Evolutionary conservation across 2,888 invertebrate genomes (phyloP).

Genomic region (Fabriciana adippe): DNA sequence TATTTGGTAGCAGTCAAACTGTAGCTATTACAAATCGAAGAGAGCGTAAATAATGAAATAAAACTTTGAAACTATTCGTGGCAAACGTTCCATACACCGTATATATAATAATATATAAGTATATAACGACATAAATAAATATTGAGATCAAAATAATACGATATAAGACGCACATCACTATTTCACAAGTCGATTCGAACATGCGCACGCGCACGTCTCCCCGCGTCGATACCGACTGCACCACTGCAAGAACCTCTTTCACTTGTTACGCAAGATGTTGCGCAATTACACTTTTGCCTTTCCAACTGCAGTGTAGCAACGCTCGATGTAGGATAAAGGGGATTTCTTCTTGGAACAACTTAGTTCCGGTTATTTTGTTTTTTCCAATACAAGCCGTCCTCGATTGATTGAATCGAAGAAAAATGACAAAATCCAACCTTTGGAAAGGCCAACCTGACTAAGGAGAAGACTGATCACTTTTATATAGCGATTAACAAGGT

Average conservation of each 20-base stretch:
- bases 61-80: no score
- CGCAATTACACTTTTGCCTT: constrained; percentile 69
- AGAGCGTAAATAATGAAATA: no score
- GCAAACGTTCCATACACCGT: no score
- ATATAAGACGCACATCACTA: constrained; percentile 25
- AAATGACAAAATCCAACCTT: not conserved
- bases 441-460: constrained; percentile 7
- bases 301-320: constrained; percentile 52
- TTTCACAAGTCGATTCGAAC: constrained; percentile 33
- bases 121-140: not conserved
- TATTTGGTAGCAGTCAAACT: no score
- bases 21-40: no score
- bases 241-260: constrained; percentile 67
- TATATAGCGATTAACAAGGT: constrained; percentile 9
- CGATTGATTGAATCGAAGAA: constrained; percentile 2
- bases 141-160: not conserved
- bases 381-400: not conserved
- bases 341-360: not conserved
- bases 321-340: constrained; percentile 12
- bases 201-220: constrained; percentile 50
- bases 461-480: not conserved
- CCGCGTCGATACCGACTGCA: constrained; percentile 61
- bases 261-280: constrained; percentile 72
- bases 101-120: not conserved
- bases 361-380: not conserved